A percentile compares a stretch with the other conserved stretches of the same genome.
phyloP scores from a whole-genome alignment of 2,113 vertebrate genomes.

The Macaca nemestrina region DNA sequence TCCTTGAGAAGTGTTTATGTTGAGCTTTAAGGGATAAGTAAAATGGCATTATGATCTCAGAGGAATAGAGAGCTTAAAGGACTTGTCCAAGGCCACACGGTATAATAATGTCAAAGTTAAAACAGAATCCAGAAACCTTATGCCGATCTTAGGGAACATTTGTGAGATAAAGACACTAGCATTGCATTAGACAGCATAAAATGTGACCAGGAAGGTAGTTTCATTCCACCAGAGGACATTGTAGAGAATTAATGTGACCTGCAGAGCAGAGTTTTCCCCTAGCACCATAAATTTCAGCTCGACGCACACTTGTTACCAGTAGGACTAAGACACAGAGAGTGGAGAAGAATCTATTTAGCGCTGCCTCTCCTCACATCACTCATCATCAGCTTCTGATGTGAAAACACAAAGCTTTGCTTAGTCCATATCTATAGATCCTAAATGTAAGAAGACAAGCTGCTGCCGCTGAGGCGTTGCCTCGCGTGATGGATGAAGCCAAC shows the following conservation, averaged over 20 bases:
- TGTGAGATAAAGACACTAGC: background rate
- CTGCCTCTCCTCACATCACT: slow-evolving; percentile 53
- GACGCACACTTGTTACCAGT: background rate
- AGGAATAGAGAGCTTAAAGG: background rate
- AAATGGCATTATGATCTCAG: background rate
- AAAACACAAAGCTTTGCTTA: slow-evolving; percentile 66
- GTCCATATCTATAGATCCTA: slow-evolving; percentile 27
- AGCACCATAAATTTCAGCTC: background rate
- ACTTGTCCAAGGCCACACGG: background rate
- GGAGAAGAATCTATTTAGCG: slow-evolving; percentile 33
- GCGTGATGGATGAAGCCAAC: slow-evolving; percentile 70
- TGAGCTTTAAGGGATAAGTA: background rate
- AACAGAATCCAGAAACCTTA: background rate
- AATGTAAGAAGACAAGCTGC: slow-evolving; percentile 71
- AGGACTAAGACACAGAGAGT: slow-evolving; percentile 34
- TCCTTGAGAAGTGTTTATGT: background rate
- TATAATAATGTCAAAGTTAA: background rate
- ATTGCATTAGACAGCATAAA: background rate
- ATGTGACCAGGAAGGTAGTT: background rate
- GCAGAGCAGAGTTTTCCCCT: background rate
- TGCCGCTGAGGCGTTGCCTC: background rate
- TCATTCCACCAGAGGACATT: background rate
- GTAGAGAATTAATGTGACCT: slow-evolving; percentile 17
- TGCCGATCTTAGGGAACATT: background rate
- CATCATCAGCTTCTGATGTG: slow-evolving; percentile 75